Conservation (phyloP, 2,888 invertebrate species). For the Perizoma flavofasciatum region DNA sequence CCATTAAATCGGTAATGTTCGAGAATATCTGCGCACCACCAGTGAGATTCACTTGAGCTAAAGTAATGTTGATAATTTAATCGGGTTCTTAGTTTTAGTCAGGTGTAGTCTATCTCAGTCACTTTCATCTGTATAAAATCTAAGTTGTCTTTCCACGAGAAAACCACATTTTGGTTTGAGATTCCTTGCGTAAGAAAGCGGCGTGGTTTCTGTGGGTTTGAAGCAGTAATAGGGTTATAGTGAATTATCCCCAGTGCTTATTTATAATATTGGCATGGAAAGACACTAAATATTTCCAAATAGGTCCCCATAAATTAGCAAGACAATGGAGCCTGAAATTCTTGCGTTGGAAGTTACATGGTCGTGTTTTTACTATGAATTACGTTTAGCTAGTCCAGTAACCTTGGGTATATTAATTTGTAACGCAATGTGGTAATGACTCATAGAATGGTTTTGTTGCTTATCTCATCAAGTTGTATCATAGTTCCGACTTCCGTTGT, state of each 20-base stretch:
- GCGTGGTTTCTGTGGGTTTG: too few species aligned
- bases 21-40: neutral
- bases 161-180: too few species aligned
- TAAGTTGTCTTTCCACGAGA: too few species aligned
- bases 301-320: constrained; percentile 10
- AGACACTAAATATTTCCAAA: constrained; percentile 14
- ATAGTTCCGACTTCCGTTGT: constrained; percentile 7
- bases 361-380: constrained; percentile 16
- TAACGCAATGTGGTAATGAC: neutral
- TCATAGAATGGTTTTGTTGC: constrained; percentile 1
- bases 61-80: neutral
- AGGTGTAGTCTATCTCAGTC: too few species aligned
- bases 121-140: too few species aligned
- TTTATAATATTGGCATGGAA: constrained; percentile 16
- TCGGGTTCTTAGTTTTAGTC: too few species aligned
- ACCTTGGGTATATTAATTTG: constrained; percentile 7
- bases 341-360: neutral
- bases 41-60: neutral
- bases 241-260: neutral
- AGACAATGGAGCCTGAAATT: constrained; percentile 2
- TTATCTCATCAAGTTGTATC: constrained; percentile 9
- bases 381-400: neutral
- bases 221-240: too few species aligned
- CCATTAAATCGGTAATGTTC: neutral
- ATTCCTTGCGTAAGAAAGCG: too few species aligned